These are phyloP conservation scores for Phrixothrix hirtus DNA, from an alignment of 2,888 invertebrate species.

Conservation along the genomic window DNA sequence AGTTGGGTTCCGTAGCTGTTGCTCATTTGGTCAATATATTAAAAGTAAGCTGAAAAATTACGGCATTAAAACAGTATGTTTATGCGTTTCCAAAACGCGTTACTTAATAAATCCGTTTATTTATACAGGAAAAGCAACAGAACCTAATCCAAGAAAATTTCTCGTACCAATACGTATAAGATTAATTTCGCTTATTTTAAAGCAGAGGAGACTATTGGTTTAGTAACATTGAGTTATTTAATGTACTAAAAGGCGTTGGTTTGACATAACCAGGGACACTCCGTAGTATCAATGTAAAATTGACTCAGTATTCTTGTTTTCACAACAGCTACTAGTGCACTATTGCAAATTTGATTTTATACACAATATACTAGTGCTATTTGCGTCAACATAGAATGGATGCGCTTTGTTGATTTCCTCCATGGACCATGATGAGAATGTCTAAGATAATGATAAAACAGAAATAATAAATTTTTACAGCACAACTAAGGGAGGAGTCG, in stretches of 20 bases:
- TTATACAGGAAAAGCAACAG: background rate
- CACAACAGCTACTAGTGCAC: too few relatives aligned
- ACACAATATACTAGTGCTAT: conserved; percentile 2
- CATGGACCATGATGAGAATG: too few relatives aligned
- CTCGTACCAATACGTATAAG: background rate
- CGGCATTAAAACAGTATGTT: background rate
- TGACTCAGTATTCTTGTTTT: too few relatives aligned
- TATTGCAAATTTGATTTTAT: too few relatives aligned
- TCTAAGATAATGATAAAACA: too few relatives aligned
- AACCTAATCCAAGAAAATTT: background rate
- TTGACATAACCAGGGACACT: background rate
- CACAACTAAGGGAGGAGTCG: too few relatives aligned
- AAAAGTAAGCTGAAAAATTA: conserved; percentile 14
- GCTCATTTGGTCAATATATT: conserved; percentile 3
- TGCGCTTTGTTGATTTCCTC: background rate
- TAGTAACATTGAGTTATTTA: background rate
- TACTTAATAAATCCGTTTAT: conserved; percentile 1
- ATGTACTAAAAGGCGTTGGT: background rate
- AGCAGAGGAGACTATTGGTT: background rate
- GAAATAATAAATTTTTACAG: too few relatives aligned
- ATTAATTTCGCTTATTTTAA: background rate
- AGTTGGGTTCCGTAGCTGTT: conserved; percentile 5
- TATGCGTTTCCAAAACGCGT: conserved; percentile 4
- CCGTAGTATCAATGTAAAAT: background rate
- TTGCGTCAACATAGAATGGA: background rate